Base-by-base conservation (phyloP, 2,888 invertebrate species). In the Noctua pronuba region DNA sequence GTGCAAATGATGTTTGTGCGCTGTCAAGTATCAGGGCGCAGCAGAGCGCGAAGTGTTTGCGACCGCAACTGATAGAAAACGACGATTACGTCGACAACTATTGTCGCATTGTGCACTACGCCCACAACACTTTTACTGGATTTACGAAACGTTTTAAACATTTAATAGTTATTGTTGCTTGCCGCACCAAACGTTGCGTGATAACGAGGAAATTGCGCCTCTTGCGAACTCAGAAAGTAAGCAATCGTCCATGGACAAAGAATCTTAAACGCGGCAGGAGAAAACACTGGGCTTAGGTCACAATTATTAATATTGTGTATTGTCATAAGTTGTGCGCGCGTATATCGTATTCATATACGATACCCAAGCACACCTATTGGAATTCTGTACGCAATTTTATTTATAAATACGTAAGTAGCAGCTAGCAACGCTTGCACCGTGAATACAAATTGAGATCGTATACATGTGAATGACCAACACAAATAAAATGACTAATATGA, bases 41-140 rank as follows among this genome's bases (percentile, higher is more conserved):
- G 91, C 95, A 91, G 89, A 94, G 94, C 96, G 95, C 91, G 92
- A 94, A 95, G 93, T 94, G 93, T 93, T 94, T 90, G 95, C 93
- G 93, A 95, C 95, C 96, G 95, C 95, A 95, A 94, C 95, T 93
- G 95, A 96, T 96, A 96, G 96, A 96, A 96, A 96, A 95, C 95
- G 90, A 88, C 92, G 95, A 96, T 96, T 96, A 95, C 96, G 95
- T 94, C 86, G 94, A 87, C 88, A 92, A 90, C 91, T 93, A 95
- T 95, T 95, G 96, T 96, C 95, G 93, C 94, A 94, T 95, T 95
- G 94, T 95, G 88, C 91, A 87, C 92, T 91, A 93, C 95, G 92
- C 95, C 95, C 92, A 94, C 94, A 91, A 90, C 91, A 95, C 96
- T 95, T 95, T 96, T 96, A 96, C 96, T 94, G 91, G 91, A 91